A percentile compares a stretch with the other conserved stretches of the same genome.
These are phyloP conservation scores for Micromesistius poutassou DNA, from an alignment of 2,797 vertebrate genomes.

Conservation along the genomic window DNA sequence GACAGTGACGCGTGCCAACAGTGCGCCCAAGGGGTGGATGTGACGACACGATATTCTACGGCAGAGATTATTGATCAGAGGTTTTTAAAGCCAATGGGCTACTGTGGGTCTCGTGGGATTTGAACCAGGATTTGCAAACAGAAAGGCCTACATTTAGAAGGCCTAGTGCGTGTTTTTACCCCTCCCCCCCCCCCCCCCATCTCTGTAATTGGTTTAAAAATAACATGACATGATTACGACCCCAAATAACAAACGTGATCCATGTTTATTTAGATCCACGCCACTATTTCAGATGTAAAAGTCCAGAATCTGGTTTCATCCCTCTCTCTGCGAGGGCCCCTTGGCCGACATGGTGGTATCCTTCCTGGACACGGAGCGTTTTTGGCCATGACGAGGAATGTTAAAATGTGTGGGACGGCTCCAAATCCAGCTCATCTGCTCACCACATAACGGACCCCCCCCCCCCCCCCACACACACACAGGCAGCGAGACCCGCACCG, in stretches of 20 bases:
- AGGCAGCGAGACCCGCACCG: slow-evolving; percentile 28
- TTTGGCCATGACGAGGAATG: slow-evolving; percentile 74
- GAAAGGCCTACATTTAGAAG: not conserved
- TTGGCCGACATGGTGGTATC: slow-evolving; percentile 22
- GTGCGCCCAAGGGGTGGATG: slow-evolving; percentile 40
- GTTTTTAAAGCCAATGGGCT: slow-evolving; percentile 48
- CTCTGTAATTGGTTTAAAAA: not conserved
- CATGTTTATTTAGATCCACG: not conserved
- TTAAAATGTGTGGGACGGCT: slow-evolving; percentile 69
- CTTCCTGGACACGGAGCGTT: slow-evolving; percentile 25
- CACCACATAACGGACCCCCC: slow-evolving; percentile 48
- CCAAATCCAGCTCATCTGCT: slow-evolving; percentile 75
- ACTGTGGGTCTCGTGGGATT: slow-evolving; percentile 11
- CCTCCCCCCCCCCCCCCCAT: too few relatives aligned
- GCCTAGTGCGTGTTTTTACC: not conserved
- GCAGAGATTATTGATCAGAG: slow-evolving; percentile 47
- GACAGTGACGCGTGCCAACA: slow-evolving; percentile 62
- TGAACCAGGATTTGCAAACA: slow-evolving; percentile 20
- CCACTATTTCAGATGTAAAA: not conserved
- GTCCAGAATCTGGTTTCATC: not conserved
- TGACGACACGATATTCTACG: not conserved
- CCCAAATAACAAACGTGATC: not conserved
- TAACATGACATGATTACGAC: not conserved
- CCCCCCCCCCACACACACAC: slow-evolving; percentile 31
- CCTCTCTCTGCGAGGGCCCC: slow-evolving; percentile 13